phyloP scores from a whole-genome alignment of 2,797 vertebrate species.

The Sebastes miniatus region DNA sequence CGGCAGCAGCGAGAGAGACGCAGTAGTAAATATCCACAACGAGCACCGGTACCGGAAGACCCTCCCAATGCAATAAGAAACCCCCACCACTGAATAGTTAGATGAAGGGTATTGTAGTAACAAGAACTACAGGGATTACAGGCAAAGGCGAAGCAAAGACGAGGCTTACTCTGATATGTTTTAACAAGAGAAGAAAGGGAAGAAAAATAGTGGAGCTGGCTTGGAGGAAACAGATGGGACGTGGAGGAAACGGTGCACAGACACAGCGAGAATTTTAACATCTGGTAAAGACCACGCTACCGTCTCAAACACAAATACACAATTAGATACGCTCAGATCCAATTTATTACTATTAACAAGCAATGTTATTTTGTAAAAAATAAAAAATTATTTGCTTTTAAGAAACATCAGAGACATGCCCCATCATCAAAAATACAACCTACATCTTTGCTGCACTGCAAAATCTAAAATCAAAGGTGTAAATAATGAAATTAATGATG shows the following conservation, averaged over 20 bases:
- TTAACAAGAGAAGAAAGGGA: conserved; percentile 37
- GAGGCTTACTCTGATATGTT: conserved; percentile 48
- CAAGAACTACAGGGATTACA: conserved; percentile 63
- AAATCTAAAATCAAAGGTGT: no score
- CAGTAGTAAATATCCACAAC: conserved; percentile 66
- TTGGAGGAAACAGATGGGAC: conserved; percentile 27
- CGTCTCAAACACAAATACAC: neutral
- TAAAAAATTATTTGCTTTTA: neutral
- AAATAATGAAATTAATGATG: no score
- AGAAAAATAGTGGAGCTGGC: conserved; percentile 11
- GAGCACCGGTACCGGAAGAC: conserved; percentile 33
- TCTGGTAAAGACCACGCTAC: conserved; percentile 19
- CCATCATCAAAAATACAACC: neutral
- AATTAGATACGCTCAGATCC: neutral
- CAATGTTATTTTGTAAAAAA: neutral
- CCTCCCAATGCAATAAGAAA: conserved; percentile 59
- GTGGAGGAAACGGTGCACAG: conserved; percentile 2
- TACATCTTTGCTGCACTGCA: neutral
- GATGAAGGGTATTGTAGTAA: conserved; percentile 63
- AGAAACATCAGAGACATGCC: neutral
- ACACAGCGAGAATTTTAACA: conserved; percentile 36
- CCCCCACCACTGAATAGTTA: conserved; percentile 50
- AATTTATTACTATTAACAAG: neutral
- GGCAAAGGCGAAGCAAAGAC: conserved; percentile 45
- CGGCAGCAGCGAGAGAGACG: neutral